phyloP scores from a whole-genome alignment of 2,888 invertebrate species.

The Lithophane leautieri region DNA sequence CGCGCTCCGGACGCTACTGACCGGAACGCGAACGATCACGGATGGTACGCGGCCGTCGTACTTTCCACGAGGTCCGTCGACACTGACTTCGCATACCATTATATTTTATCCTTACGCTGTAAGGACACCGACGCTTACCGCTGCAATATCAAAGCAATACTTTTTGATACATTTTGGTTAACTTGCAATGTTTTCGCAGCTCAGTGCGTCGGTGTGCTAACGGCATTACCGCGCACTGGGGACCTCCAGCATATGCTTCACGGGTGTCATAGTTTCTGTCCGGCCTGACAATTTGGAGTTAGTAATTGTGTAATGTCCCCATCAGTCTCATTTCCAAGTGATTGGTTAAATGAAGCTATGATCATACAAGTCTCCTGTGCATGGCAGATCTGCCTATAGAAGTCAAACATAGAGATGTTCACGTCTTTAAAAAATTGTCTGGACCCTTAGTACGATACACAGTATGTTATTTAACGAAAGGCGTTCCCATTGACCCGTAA shows the following conservation, averaged over 20 bases:
- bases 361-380: neutral
- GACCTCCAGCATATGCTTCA: neutral
- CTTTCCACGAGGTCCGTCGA: conserved; percentile 27
- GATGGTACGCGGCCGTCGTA: neutral
- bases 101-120: neutral
- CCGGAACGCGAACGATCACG: conserved; percentile 23
- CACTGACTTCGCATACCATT: conserved; percentile 10
- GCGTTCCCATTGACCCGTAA: too few species aligned
- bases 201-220: conserved; percentile 12
- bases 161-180: conserved; percentile 7
- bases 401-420: neutral
- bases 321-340: conserved; percentile 6
- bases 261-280: neutral
- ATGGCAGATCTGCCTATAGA: neutral
- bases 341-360: neutral
- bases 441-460: neutral
- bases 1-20: conserved; percentile 90
- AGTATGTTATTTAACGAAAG: too few species aligned
- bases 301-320: neutral
- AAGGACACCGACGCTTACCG: neutral
- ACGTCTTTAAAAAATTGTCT: neutral
- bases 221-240: neutral
- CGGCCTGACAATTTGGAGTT: neutral
- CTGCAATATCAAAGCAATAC: conserved; percentile 2
- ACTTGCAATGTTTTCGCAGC: neutral